Evolutionary conservation across 1,140 invertebrate species (phyloP).

Genomic region (Agrypnia vestita): DNA sequence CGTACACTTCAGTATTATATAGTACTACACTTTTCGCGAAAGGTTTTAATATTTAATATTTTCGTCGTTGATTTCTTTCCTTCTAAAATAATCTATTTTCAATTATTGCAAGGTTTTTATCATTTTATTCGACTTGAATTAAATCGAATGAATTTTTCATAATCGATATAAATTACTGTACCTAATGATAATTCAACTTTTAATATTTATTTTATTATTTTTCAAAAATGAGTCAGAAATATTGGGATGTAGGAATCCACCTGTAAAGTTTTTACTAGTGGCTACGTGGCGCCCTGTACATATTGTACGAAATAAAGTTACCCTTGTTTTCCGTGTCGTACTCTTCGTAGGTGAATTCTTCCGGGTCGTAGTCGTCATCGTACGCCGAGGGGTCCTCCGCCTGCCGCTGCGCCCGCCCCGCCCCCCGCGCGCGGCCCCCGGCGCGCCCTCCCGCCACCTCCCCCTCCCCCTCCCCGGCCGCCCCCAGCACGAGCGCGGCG

Average conservation of each 20-base stretch:
- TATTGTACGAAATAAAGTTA: neutral
- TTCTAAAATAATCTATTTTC: too few relatives aligned
- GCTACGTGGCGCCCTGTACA: neutral
- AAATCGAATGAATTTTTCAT: too few relatives aligned
- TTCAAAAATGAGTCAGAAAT: too few relatives aligned
- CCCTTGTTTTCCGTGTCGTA: constrained; percentile 48
- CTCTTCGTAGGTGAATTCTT: constrained; percentile 62
- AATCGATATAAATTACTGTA: too few relatives aligned
- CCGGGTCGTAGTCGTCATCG: constrained; percentile 46
- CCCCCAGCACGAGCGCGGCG: constrained; percentile 1
- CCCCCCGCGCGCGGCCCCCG: constrained; percentile 8
- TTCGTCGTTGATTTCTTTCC: too few relatives aligned
- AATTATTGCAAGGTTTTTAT: too few relatives aligned
- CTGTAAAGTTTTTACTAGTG: too few relatives aligned
- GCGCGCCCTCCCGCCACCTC: neutral
- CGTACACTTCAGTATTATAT: too few relatives aligned
- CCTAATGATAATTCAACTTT: neutral
- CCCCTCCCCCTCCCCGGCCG: neutral
- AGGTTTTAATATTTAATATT: too few relatives aligned
- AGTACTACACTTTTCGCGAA: too few relatives aligned
- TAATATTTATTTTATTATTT: neutral
- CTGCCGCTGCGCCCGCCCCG: constrained; percentile 9
- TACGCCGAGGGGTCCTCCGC: constrained; percentile 23
- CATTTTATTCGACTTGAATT: too few relatives aligned
- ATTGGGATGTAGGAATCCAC: too few relatives aligned